These are phyloP conservation scores for Coelopa pilipes DNA, from an alignment of 2,888 invertebrate species.

Conservation along the genomic window DNA sequence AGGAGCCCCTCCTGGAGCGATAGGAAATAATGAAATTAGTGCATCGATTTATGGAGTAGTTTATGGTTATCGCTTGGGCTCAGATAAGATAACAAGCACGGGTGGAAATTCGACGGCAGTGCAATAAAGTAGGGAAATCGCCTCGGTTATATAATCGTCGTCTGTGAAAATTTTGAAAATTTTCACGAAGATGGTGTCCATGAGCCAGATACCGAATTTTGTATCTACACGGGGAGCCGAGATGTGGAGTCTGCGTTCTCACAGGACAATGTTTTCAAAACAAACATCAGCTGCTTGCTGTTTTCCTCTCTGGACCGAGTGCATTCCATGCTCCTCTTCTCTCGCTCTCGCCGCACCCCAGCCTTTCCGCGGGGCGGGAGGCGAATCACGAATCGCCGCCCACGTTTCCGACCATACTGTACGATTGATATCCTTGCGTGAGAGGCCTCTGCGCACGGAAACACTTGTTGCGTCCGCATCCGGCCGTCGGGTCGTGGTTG, in stretches of 20 bases:
- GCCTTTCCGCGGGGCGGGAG: no score
- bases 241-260: constrained; percentile 62
- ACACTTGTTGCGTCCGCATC: constrained; percentile 54
- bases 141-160: constrained; percentile 29
- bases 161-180: constrained; percentile 25
- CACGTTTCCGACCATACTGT: no score
- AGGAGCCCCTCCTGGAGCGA: constrained; percentile 32
- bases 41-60: constrained; percentile 21
- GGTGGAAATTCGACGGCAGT: background rate
- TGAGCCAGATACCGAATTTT: constrained; percentile 58
- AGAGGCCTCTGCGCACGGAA: constrained; percentile 56
- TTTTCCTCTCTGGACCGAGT: constrained; percentile 3
- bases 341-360: background rate
- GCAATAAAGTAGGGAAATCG: background rate
- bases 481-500: background rate
- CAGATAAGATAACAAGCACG: constrained; percentile 25
- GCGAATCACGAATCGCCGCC: no score
- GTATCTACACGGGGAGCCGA: constrained; percentile 59
- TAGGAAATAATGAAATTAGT: constrained; percentile 29
- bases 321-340: background rate
- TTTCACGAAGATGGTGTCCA: constrained; percentile 46
- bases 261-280: constrained; percentile 11
- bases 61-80: constrained; percentile 27
- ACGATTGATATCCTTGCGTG: constrained; percentile 13
- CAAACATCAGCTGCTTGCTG: constrained; percentile 23